Conservation (phyloP, 2,797 vertebrate species). For the Silurus aristotelis region DNA sequence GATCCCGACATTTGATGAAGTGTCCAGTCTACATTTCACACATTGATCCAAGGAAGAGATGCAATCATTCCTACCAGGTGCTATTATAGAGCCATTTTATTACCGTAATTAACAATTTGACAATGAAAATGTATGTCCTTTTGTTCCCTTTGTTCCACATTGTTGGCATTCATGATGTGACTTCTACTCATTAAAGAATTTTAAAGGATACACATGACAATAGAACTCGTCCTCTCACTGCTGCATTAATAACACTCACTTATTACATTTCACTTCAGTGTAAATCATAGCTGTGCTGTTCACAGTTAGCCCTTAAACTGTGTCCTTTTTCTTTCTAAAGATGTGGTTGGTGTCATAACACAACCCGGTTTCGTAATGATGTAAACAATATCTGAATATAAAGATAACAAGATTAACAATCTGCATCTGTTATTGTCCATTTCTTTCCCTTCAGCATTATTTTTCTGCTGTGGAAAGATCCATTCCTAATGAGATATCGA, state of each 20-base stretch:
- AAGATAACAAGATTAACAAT: background rate
- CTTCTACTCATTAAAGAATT: background rate
- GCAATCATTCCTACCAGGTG: background rate
- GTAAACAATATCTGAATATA: too few relatives aligned
- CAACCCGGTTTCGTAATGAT: background rate
- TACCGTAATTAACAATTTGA: background rate
- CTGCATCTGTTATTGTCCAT: background rate
- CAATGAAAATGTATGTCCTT: background rate
- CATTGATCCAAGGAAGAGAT: background rate
- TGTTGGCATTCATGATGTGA: constrained; percentile 2
- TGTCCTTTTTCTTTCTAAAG: background rate
- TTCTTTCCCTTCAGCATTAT: background rate
- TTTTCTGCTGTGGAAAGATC: background rate
- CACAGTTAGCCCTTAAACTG: background rate
- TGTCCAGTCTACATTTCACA: background rate
- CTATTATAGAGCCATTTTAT: background rate
- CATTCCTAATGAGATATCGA: background rate
- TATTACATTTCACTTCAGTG: background rate
- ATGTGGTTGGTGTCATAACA: background rate
- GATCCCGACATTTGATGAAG: background rate
- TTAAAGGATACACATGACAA: background rate
- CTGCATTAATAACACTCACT: background rate
- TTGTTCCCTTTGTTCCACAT: background rate
- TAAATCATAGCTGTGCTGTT: background rate
- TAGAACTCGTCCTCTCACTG: background rate